phyloP scores from a whole-genome alignment of 2,113 vertebrate species.

The Chaetops frenatus region DNA sequence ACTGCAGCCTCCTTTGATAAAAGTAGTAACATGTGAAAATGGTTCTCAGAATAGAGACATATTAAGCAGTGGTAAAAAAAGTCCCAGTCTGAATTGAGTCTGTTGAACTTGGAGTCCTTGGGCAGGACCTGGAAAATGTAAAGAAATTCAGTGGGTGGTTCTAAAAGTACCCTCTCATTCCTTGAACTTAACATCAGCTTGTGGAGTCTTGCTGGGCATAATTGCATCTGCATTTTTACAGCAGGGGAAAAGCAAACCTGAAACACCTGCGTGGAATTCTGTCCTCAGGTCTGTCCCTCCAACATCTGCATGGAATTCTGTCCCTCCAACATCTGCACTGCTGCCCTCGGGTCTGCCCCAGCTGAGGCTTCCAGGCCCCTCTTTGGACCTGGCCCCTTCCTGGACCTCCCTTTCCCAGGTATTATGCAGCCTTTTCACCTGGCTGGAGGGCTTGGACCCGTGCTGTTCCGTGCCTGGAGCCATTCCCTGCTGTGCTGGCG shows the following conservation, averaged over 20 bases:
- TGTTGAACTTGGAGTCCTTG: neutral
- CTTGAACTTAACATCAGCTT: slow-evolving; percentile 13
- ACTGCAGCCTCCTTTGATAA: slow-evolving; percentile 1
- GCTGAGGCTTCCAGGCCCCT: neutral
- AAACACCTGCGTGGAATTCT: slow-evolving; percentile 24
- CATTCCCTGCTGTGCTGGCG: neutral
- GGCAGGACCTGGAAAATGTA: neutral
- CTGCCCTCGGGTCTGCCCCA: neutral
- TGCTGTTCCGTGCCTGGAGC: neutral
- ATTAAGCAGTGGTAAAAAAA: neutral
- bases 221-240: slow-evolving; percentile 41
- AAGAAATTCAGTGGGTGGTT: slow-evolving; percentile 11
- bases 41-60: neutral
- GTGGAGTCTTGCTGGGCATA: slow-evolving; percentile 37
- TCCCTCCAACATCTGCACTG: neutral
- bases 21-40: neutral
- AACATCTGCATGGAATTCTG: neutral
- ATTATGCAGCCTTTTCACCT: neutral
- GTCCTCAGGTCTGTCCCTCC: neutral
- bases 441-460: neutral
- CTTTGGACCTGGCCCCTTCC: neutral
- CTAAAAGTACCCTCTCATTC: slow-evolving; percentile 45
- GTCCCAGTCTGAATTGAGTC: neutral
- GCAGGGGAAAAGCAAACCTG: slow-evolving; percentile 13
- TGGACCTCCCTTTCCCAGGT: neutral